Evolutionary conservation across 2,797 vertebrate species (phyloP).

Genomic region (Oreortyx pictus): DNA sequence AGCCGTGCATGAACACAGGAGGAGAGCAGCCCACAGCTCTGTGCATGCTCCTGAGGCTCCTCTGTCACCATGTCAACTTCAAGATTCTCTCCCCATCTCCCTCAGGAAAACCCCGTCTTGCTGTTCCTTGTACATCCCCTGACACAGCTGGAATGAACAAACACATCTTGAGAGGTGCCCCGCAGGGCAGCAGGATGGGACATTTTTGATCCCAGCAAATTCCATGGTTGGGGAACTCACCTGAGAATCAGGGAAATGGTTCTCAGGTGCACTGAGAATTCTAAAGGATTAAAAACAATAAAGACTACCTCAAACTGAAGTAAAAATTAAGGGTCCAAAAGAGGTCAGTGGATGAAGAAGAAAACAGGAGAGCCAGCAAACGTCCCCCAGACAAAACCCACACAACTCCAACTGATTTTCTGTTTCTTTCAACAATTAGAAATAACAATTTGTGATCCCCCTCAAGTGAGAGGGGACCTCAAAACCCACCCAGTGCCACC

Average conservation of each 20-base stretch:
- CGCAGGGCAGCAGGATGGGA: background rate
- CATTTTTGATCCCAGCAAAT: background rate
- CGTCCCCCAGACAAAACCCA: background rate
- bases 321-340: background rate
- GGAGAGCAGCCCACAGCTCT: too few species aligned
- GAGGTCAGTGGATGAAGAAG: fast-evolving
- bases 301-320: background rate
- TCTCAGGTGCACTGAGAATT: background rate
- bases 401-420: too few species aligned
- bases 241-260: background rate
- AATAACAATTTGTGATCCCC: background rate
- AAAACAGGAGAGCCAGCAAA: background rate
- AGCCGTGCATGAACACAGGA: background rate
- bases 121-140: background rate
- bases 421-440: background rate
- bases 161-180: background rate
- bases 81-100: background rate
- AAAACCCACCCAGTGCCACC: too few species aligned
- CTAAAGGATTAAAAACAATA: background rate
- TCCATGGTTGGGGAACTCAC: background rate
- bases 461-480: too few species aligned
- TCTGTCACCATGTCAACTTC: background rate
- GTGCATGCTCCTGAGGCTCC: background rate
- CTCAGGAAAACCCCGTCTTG: background rate
- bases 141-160: background rate